Evolutionary conservation across 1,140 invertebrate species (phyloP), one percentile per base, ranked within the genome.

Genomic region (Cherax destructor): DNA sequence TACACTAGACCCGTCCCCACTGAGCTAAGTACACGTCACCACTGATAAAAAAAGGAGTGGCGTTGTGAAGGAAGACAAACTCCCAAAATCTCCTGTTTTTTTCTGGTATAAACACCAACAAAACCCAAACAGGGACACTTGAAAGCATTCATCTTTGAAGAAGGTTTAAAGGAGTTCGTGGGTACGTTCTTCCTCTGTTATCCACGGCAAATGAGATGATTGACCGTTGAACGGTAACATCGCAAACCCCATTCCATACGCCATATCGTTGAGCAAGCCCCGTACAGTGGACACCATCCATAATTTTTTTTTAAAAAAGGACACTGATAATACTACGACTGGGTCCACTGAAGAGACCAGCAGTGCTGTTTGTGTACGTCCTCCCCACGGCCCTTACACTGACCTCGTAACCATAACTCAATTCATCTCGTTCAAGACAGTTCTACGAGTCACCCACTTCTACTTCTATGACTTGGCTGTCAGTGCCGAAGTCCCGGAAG

Each of bases 391-490:
- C 16, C 92, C 92, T n/a, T 92, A 91, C 69, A 69, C 61, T 50
- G 84, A 91, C 50, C 52, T 88, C 13, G 24, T 24, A 18, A 59
- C 59, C 10, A 86, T 92, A 3, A 74, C 89, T 9, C 88, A 91
- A 49, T 92, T 92, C 77, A 69, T 92, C 9, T 30, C 81, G 11
- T 92, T 91, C 52, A 52, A 9, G 30, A 78, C 83, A 18, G 84
- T 87, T 5, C 49, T 92, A 3, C 41, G 74, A 0, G 65, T 92
- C 11, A 69, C 80, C 16, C 72, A 92, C 21, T 92, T 92, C 79
- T 92, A 92, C 16, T 91, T 92, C 47, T 92, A 92, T 72, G 92
- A 92, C 11, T 69, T 83, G 24, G 87, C 92, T 24, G 52, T 92
- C n/a, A 65, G 24, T 65, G 7, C 49, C 3, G 65, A 52, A 21